Base-by-base conservation (phyloP, 1,140 invertebrate species). In the Branchinecta lindahli region DNA sequence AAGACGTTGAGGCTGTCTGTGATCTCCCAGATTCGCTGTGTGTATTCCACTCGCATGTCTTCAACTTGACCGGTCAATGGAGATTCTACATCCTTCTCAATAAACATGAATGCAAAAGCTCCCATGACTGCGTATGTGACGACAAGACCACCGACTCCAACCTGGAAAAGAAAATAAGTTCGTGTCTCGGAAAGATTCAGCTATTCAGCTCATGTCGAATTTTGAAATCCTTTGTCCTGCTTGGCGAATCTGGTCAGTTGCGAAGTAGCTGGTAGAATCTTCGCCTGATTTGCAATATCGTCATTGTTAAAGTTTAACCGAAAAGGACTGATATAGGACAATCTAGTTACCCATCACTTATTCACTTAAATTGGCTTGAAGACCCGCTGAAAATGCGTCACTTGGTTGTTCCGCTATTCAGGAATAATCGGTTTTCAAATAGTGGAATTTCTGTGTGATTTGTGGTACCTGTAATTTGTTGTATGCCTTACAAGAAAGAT, bases 81-180 rank as follows among this genome's bases (percentile, higher is more conserved):
- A 82, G 83, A 75, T 66, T 88, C 85, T 44, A 84, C 84, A 71
- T 86, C 81, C 0, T 84, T 84, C 78, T 98, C 95, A 52, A 98
- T 87, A 66, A 85, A 82, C 76, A 86, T 89, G 78, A 98, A 99
- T 46, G 91, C 87, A 44, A 95, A 87, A 0, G 95, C 95, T 0
- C 96, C 96, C 9, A 97, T 84, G 66, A 98, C 88, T 3, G 95
- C 91, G 77, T 98, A 98, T 66, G 91, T 87, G 0, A 98, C 92
- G 15, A 98, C 92, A 7, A 98, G 81, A 0, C 89, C 92, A 65
- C 94, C 94, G 7, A 98, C 89, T 67, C 96, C 96, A 66, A 98
- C 92, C 75, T 85, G 82, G 3, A 82, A 20, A 33, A 33, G 33
- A 33, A 33, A 33, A 5, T 33, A 33, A 33, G 33, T 33, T 33